phyloP scores from a whole-genome alignment of 1,140 invertebrate genomes.

The Zaprionus vittiger region DNA sequence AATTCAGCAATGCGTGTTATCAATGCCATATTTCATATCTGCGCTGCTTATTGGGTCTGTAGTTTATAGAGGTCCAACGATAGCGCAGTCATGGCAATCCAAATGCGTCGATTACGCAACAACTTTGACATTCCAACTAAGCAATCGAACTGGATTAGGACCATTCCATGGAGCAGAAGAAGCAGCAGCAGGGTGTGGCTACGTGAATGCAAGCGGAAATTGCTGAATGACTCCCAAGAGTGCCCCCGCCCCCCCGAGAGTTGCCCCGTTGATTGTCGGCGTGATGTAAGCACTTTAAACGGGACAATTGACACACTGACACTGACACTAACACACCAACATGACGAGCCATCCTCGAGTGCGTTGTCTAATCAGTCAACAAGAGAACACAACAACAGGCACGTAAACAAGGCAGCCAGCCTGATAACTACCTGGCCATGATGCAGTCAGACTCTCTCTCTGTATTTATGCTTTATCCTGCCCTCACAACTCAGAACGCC shows the following conservation, averaged over 20 bases:
- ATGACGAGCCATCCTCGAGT: slow-evolving; percentile 3
- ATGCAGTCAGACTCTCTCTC: slow-evolving; percentile 10
- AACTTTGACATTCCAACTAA: background rate
- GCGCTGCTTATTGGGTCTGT: slow-evolving; percentile 30
- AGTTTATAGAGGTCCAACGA: slow-evolving; percentile 39
- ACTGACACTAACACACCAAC: background rate
- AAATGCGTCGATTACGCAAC: slow-evolving; percentile 70
- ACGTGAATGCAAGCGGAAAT: slow-evolving; percentile 36
- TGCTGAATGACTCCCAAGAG: slow-evolving; percentile 2
- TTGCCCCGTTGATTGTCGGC: slow-evolving; percentile 4
- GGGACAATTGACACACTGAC: slow-evolving; percentile 16
- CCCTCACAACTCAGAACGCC: slow-evolving; percentile 17
- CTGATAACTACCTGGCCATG: slow-evolving; percentile 41
- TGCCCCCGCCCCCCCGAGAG: background rate
- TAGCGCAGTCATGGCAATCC: slow-evolving; percentile 45
- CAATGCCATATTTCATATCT: slow-evolving; percentile 50
- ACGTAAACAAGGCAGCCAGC: slow-evolving; percentile 23
- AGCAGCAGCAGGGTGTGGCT: slow-evolving; percentile 15
- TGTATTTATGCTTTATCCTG: slow-evolving; percentile 32
- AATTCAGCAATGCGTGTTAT: slow-evolving; percentile 33
- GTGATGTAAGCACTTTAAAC: slow-evolving; percentile 47
- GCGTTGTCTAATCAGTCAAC: slow-evolving; percentile 16
- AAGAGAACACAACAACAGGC: background rate
- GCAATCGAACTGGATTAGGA: slow-evolving; percentile 18
- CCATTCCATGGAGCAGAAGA: background rate